Evolutionary conservation across 37 sponge, comb jelly and placozoan species (phyloP).

Genomic region (Mnemiopsis leidyi): DNA sequence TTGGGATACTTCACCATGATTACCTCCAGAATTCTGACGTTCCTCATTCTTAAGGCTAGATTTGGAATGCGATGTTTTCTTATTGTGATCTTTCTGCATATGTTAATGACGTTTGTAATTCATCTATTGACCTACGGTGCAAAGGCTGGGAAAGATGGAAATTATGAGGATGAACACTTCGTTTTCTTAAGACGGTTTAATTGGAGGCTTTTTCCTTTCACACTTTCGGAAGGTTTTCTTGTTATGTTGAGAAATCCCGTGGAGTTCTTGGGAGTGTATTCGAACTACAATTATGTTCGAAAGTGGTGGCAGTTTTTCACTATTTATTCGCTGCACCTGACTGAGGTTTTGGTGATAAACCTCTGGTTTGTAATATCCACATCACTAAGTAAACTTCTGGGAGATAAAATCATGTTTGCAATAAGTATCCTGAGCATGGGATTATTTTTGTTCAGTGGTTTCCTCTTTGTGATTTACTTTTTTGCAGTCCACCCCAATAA

Average conservation of each 20-base stretch:
- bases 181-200: neutral
- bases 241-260: neutral
- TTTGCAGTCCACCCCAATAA: neutral
- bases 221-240: neutral
- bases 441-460: neutral
- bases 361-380: neutral
- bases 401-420: neutral
- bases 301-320: neutral
- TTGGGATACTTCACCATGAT: neutral
- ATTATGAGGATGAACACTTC: neutral
- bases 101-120: neutral
- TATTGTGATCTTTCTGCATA: neutral
- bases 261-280: neutral
- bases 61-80: neutral
- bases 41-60: neutral
- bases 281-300: neutral
- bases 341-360: neutral
- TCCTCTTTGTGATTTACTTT: neutral
- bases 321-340: neutral
- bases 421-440: neutral
- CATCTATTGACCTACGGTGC: neutral
- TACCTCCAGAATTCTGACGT: neutral
- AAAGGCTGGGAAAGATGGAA: neutral
- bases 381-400: neutral
- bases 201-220: neutral